Evolutionary conservation across 2,113 vertebrate genomes (phyloP), one percentile per base, ranked within the genome.

Genomic region (Seriola dumerili): DNA sequence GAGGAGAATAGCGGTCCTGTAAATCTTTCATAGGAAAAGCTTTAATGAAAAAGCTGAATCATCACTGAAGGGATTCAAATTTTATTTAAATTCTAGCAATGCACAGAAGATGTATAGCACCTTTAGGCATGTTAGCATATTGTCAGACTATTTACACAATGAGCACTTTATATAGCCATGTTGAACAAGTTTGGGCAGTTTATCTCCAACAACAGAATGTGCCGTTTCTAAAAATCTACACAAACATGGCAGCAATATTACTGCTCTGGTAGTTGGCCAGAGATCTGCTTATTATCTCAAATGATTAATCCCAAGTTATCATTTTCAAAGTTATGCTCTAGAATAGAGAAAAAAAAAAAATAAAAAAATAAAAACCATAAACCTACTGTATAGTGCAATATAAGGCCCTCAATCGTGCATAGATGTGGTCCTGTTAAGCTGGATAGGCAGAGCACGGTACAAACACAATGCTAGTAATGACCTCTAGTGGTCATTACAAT

Each of bases 401-500:
- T 5, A 16, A 1, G 29, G 8, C 1, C 32, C 29, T 14, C 8
- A 54, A 42, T 14, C 40, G 42, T n/a, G 32, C 16, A 50, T 2
- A 13, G 34, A 3, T n/a, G 19, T 0, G 17, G 21, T n/a, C 11
- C 13, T 38, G 7, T 10, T 8, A 3, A 6, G 8, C 2, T 36
- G 8, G 0, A 48, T 2, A 42, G 21, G 36, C 17, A 17, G 21
- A 61, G 14, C 54, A 29, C 8, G 3, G 21, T 5, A 44, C 50
- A 64, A 81, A 44, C 19, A 25, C n/a, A 59, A 55, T 48, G 81
- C 8, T 12, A 66, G 59, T 50, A 42, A 1, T 38, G 91, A 75
- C 92, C 84, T 86, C 92, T 86, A 85, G 83, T 91, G 92, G 85
- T 36, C 55, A 42, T 34, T 10, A 9, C 5, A 36, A 7, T 5